A percentile compares a stretch with the other conserved stretches of the same genome.
Conservation (phyloP, 2,797 vertebrate species). For the Botia kubotai region DNA sequence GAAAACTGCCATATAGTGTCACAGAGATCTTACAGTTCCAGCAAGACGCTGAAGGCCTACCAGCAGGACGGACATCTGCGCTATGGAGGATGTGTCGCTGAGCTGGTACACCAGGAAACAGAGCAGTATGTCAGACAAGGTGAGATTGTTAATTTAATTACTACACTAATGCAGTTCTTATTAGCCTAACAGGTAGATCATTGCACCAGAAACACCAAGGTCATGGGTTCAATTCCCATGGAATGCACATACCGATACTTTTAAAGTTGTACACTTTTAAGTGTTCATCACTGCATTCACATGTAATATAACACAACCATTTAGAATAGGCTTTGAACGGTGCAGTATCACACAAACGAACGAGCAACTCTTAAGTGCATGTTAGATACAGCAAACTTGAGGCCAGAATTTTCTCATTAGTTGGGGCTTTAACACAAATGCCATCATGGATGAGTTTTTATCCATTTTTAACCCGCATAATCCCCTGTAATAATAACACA, state of each 20-base stretch:
- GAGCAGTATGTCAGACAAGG: constrained; percentile 87
- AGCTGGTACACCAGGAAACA: constrained; percentile 84
- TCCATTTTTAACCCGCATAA: constrained; percentile 52
- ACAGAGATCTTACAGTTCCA: constrained; percentile 88
- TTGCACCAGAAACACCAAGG: not conserved
- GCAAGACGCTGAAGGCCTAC: constrained; percentile 85
- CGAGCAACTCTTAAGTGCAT: constrained; percentile 15
- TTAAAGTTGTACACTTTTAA: not conserved
- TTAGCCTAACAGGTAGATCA: not conserved
- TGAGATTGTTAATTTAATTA: constrained; percentile 60
- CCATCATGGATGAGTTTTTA: constrained; percentile 43
- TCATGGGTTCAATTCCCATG: too few species aligned
- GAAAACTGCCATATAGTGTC: constrained; percentile 84
- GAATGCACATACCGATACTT: not conserved
- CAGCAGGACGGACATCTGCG: constrained; percentile 81
- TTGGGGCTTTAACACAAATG: constrained; percentile 51
- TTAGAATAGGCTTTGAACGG: not conserved
- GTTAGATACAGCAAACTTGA: constrained; percentile 14
- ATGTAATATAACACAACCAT: not conserved
- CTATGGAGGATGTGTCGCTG: constrained; percentile 84
- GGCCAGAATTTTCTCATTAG: constrained; percentile 48
- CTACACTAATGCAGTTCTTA: not conserved
- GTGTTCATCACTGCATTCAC: not conserved
- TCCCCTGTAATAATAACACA: constrained; percentile 48
- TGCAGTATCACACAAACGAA: not conserved